Evolutionary conservation across 2,888 invertebrate species (phyloP).

Genomic region (Eurytoma adleriae): DNA sequence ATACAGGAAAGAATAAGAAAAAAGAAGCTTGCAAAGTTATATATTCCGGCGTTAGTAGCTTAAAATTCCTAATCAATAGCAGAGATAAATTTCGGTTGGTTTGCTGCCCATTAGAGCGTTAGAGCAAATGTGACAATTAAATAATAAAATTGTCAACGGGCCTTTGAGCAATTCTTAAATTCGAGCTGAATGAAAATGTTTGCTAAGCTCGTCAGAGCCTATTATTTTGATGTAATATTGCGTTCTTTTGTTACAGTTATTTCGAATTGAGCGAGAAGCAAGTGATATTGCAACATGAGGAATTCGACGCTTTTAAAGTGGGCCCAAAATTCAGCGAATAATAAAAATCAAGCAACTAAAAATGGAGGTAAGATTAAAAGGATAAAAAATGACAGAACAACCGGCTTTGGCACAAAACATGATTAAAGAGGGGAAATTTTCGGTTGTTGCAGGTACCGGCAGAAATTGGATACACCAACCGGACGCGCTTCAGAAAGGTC

Average conservation of each 20-base stretch:
- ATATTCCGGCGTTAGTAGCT: no score
- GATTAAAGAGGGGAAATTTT: conserved; percentile 55
- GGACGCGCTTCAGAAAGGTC: conserved; percentile 94
- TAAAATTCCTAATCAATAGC: no score
- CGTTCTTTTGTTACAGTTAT: conserved; percentile 60
- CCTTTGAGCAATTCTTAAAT: no score
- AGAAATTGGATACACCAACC: conserved; percentile 96
- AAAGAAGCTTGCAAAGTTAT: no score
- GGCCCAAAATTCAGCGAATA: conserved; percentile 78
- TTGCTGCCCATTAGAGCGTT: no score
- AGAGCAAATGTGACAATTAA: no score
- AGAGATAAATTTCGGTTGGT: no score
- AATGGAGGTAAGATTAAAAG: conserved; percentile 68
- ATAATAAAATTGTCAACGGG: no score
- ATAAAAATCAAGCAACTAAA: conserved; percentile 74
- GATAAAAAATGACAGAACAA: not conserved
- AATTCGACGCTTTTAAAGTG: conserved; percentile 79
- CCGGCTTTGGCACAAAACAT: not conserved
- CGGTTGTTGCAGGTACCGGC: conserved; percentile 74
- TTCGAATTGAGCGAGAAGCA: conserved; percentile 20
- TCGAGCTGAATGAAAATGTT: no score
- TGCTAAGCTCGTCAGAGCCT: no score
- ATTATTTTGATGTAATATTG: no score
- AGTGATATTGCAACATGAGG: conserved; percentile 73
- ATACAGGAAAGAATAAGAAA: no score